Percentiles rank a stretch among this genome's conserved stretches.
phyloP scores from a whole-genome alignment of 2,797 vertebrate species.

The Coranthus polyacanthus region DNA sequence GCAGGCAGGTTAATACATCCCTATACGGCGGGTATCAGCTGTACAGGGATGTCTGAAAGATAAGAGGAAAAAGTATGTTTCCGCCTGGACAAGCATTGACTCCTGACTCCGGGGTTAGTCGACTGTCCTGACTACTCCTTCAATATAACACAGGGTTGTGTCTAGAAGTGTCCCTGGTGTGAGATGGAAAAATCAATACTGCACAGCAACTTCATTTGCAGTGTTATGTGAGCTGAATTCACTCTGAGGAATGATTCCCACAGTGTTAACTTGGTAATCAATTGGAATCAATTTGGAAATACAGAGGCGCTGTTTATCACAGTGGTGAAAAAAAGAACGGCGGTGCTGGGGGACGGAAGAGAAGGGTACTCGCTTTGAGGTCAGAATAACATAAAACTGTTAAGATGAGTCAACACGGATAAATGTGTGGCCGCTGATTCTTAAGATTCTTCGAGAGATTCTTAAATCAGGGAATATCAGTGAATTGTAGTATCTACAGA shows the following conservation, averaged over 20 bases:
- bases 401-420: neutral
- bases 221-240: constrained; percentile 46
- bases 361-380: neutral
- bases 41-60: constrained; percentile 5
- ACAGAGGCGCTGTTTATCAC: neutral
- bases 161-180: neutral
- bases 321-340: too few species aligned
- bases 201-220: constrained; percentile 39
- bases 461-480: neutral
- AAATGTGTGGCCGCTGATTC: neutral
- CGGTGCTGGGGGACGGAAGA: neutral
- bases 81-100: constrained; percentile 1
- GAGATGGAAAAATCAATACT: constrained; percentile 42
- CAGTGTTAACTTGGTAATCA: constrained; percentile 26
- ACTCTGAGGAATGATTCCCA: constrained; percentile 19
- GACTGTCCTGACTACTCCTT: neutral
- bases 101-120: neutral
- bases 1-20: neutral
- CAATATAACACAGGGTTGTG: neutral
- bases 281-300: constrained; percentile 30
- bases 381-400: neutral
- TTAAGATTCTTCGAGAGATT: neutral
- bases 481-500: neutral
- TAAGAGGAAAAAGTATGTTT: constrained; percentile 7
- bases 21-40: constrained; percentile 18